Base-by-base conservation (phyloP, 2,113 vertebrate genomes). In the Rhabdomys dilectus region DNA sequence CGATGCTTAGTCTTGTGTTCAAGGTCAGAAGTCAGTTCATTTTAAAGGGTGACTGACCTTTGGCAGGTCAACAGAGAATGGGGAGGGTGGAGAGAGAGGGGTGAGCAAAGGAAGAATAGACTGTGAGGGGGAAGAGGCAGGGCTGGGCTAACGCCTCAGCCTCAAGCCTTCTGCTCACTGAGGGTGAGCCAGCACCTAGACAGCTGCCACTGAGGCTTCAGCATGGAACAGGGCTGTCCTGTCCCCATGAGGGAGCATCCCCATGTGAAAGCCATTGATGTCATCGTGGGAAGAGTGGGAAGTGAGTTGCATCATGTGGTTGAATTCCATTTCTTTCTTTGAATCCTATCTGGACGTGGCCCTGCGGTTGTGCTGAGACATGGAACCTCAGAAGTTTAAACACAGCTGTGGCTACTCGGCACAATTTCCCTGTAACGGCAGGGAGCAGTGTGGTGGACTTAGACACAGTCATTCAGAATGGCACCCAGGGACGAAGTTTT, bases 401-500 rank as follows among this genome's bases (percentile, higher is more conserved):
- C 7, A 39, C 76, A 58, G 51, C 66, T 22, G 45, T 51, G 60
- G 5, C 58, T 11, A 3, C 21, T 4, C 17, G 0, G 31, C 10
- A 29, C 19, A 8, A 0, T 21, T n/a, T 51, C 34, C 85, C 4
- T 24, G 12, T 39, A 17, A n/a, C 56, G 45, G 53, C 51, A 10
- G 39, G 31, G 62, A 73, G 60, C 60, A 7, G 5, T 53, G 58
- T 24, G 0, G 6, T 16, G 16, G 58, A n/a, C 24, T 66, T 7
- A 1, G 31, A 91, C 16, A 45, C 10, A 34, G 9, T 9, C 24
- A 5, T 24, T 48, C 31, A 7, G 88, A 34, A 53, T 62, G 13
- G 1, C 17, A 1, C 34, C 19, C 9, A 0, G 1, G 2, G 36
- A 22, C 31, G 48, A 5, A 6, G 29, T 34, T 88, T 70, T 80